A percentile compares a stretch with the other conserved stretches of the same genome.
phyloP scores from a whole-genome alignment of 1,140 invertebrate species.

The Trypoxylus dichotomus region DNA sequence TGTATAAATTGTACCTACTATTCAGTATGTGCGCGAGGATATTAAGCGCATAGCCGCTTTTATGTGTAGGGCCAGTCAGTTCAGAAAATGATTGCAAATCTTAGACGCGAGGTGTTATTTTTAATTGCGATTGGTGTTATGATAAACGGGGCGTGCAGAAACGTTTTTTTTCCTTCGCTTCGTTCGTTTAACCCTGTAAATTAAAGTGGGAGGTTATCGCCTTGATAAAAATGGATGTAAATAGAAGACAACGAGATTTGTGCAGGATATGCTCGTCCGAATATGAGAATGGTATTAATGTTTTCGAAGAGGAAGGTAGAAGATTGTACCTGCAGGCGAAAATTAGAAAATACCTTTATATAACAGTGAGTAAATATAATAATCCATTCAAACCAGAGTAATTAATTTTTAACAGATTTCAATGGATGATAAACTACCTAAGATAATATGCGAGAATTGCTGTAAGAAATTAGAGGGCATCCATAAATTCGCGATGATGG shows the following conservation, averaged over 20 bases:
- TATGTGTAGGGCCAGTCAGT: slow-evolving; percentile 32
- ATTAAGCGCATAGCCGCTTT: slow-evolving; percentile 44
- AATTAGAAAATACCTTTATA: slow-evolving; percentile 61
- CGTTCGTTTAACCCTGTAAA: not conserved
- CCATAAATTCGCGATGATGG: slow-evolving; percentile 62
- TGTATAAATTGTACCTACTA: slow-evolving; percentile 48
- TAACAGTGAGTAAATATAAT: slow-evolving; percentile 52
- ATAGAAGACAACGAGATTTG: slow-evolving; percentile 38
- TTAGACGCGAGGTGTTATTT: slow-evolving; percentile 36
- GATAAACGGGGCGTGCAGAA: slow-evolving; percentile 37
- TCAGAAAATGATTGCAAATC: slow-evolving; percentile 36
- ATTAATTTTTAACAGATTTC: slow-evolving; percentile 51
- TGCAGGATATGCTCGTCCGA: slow-evolving; percentile 60
- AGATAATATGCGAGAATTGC: slow-evolving; percentile 60
- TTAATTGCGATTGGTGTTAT: slow-evolving; percentile 35
- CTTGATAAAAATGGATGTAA: slow-evolving; percentile 41
- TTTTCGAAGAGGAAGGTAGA: slow-evolving; percentile 59
- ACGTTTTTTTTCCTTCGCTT: not conserved
- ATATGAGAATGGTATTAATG: slow-evolving; percentile 53
- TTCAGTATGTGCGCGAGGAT: slow-evolving; percentile 49
- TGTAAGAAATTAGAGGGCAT: slow-evolving; percentile 59
- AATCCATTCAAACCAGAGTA: not conserved
- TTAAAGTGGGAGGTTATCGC: not conserved
- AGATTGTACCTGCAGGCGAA: slow-evolving; percentile 57
- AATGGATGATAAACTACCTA: slow-evolving; percentile 59